Evolutionary conservation across 2,888 invertebrate genomes (phyloP).

Genomic region (Pyrgus malvae): DNA sequence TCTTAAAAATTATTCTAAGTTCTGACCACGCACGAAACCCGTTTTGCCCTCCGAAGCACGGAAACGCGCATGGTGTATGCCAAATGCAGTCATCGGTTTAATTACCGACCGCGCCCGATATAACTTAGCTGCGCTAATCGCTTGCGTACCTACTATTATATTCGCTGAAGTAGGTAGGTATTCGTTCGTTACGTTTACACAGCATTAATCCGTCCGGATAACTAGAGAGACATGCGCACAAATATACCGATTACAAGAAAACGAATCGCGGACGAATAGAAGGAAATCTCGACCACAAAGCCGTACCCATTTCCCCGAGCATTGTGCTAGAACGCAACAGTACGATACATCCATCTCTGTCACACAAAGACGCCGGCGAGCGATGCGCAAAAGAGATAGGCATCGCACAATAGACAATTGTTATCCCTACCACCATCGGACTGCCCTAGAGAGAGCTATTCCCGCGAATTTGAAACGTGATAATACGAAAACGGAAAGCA

Average conservation of each 20-base stretch:
- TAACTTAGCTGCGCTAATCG: no score
- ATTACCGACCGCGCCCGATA: no score
- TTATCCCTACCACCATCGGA: conserved; percentile 71
- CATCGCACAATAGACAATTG: conserved; percentile 78
- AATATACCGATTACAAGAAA: conserved; percentile 34
- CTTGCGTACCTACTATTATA: no score
- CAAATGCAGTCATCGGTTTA: no score
- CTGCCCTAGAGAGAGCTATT: conserved; percentile 54
- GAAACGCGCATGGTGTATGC: no score
- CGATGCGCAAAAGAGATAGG: conserved; percentile 74
- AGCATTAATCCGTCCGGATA: conserved; percentile 14
- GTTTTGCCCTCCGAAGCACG: no score
- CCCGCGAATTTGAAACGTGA: conserved; percentile 46
- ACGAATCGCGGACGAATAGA: conserved; percentile 55
- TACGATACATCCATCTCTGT: conserved; percentile 45
- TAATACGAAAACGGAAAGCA: conserved; percentile 5
- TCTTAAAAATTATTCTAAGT: no score
- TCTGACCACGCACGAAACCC: no score
- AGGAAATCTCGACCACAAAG: conserved; percentile 66
- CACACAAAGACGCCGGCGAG: conserved; percentile 59
- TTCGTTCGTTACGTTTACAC: conserved; percentile 7
- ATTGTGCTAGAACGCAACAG: conserved; percentile 60
- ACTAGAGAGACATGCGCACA: conserved; percentile 57
- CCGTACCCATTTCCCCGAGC: conserved; percentile 56
- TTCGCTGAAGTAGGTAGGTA: no score